These are phyloP conservation scores for Uropsilus gracilis DNA, from an alignment of 2,113 vertebrate species.

Conservation along the genomic window DNA sequence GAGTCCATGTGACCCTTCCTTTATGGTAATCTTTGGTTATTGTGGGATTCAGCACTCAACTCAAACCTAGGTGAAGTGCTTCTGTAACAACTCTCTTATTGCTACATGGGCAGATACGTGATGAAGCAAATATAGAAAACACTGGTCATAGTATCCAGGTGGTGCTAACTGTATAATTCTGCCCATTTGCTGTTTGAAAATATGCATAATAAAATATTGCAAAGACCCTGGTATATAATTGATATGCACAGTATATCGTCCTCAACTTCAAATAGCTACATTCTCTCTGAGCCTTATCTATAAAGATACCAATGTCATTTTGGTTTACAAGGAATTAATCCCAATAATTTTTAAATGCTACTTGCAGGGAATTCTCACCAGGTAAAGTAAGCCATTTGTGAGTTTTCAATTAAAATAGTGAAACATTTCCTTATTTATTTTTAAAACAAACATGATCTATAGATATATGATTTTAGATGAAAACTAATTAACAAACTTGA, in stretches of 20 bases:
- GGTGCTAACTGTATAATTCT: background rate
- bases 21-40: background rate
- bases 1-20: background rate
- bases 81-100: background rate
- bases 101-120: background rate
- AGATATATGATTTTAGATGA: conserved; percentile 23
- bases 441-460: conserved; percentile 15
- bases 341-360: background rate
- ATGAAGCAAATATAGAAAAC: background rate
- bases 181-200: background rate
- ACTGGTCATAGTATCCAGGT: background rate
- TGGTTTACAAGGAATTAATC: background rate
- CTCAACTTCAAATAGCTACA: background rate
- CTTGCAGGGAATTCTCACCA: background rate
- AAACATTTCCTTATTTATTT: background rate
- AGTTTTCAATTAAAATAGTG: background rate
- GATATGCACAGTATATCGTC: background rate
- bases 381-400: background rate
- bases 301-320: background rate
- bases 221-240: background rate
- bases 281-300: background rate
- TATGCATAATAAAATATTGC: background rate
- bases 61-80: background rate
- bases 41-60: background rate
- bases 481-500: conserved; percentile 10